Evolutionary conservation across 2,888 invertebrate genomes (phyloP).

Genomic region (Melinopterus prodromus): DNA sequence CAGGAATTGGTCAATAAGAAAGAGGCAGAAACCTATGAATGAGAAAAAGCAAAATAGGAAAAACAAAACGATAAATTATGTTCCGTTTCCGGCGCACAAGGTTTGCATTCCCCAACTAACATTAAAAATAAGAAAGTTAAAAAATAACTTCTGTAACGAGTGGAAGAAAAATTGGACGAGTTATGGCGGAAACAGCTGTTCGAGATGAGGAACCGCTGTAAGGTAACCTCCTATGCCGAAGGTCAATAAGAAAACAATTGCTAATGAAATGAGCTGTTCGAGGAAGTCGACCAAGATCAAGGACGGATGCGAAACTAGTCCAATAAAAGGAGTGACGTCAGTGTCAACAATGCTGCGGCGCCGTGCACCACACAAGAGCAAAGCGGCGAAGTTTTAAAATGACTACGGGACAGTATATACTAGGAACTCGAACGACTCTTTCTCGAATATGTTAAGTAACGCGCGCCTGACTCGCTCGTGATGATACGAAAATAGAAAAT

Average conservation of each 20-base stretch:
- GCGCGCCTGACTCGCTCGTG: not conserved
- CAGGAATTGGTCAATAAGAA: too few relatives aligned
- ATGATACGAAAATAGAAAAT: not conserved
- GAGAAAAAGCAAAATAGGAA: too few relatives aligned
- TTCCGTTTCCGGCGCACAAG: too few relatives aligned
- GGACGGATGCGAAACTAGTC: not conserved
- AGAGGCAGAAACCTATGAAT: too few relatives aligned
- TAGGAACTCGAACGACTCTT: not conserved
- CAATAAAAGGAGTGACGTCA: constrained; percentile 4
- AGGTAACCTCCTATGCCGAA: not conserved
- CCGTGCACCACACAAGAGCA: not conserved
- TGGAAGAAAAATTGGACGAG: not conserved
- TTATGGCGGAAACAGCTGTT: not conserved
- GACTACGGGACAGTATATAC: not conserved
- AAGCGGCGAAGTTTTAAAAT: not conserved
- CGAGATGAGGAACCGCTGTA: not conserved
- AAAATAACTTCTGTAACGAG: too few relatives aligned
- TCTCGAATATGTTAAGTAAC: not conserved
- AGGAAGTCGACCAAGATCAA: constrained; percentile 4
- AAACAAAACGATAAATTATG: too few relatives aligned
- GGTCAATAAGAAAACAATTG: constrained; percentile 4
- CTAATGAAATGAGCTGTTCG: not conserved
- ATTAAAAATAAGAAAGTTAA: too few relatives aligned
- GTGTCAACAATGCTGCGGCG: not conserved
- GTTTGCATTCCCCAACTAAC: too few relatives aligned